Conservation (phyloP, 2,113 vertebrate genomes). For the Meles meles region DNA sequence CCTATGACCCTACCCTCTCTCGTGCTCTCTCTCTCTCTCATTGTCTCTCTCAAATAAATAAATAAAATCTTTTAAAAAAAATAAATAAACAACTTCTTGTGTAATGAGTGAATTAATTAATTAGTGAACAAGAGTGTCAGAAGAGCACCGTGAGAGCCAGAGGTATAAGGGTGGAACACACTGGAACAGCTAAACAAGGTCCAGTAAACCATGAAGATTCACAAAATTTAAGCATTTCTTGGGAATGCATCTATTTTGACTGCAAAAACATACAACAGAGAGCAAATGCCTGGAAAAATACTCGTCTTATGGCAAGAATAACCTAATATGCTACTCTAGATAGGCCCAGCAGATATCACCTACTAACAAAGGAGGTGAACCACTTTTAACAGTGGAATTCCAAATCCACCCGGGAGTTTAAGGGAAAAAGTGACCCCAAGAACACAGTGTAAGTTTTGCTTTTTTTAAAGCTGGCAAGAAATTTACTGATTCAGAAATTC, state of each 20-base stretch:
- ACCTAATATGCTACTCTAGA: neutral
- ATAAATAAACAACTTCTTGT: neutral
- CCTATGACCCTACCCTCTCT: no score
- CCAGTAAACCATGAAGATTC: neutral
- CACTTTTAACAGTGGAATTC: neutral
- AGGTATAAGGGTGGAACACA: neutral
- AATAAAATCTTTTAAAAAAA: no score
- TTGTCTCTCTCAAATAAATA: no score
- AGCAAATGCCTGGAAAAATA: neutral
- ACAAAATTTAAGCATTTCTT: neutral
- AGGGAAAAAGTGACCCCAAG: neutral
- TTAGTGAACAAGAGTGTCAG: neutral
- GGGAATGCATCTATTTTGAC: neutral
- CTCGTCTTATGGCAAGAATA: neutral
- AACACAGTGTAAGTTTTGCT: neutral
- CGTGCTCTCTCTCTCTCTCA: no score
- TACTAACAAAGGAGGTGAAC: neutral
- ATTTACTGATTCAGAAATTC: constrained; percentile 23
- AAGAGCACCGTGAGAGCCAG: neutral
- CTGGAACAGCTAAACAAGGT: neutral
- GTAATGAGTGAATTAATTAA: neutral
- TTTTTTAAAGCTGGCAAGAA: neutral
- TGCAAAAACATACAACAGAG: neutral
- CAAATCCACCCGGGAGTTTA: neutral
- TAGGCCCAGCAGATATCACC: neutral